Base-by-base conservation (phyloP, 92 coral and sea anemone genomes). In the Umimayanthus kanabou region DNA sequence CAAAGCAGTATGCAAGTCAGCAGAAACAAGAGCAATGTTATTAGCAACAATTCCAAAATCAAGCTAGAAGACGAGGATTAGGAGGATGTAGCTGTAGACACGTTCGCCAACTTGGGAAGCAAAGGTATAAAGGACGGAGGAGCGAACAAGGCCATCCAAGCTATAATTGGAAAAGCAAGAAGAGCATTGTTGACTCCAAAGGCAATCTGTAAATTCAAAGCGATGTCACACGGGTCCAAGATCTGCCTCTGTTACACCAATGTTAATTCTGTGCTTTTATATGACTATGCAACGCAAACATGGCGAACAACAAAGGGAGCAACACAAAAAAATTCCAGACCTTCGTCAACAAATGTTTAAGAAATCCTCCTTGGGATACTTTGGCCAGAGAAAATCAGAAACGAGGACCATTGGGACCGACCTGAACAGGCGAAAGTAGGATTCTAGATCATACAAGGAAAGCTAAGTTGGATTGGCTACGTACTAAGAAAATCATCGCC, bases 241-340 rank as follows among this genome's bases (percentile, higher is more conserved):
- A 14, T 82, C 67, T 50, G 76, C 33, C 64, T 65, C 22, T 16
- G 64, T 10, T 64, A 33, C 29, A 30, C 9, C 69, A 80, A 23
- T n/a, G 37, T 23, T 29, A 64, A 82, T 5, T 61, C 72, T 55
- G 84, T 87, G 75, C 83, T 77, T 20, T 82, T 77, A 9, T 65
- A 49, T 71, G 75, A 85, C 14, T n/a, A n/a, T n/a, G n/a, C n/a
- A n/a, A n/a, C 49, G 4, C 84, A 87, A 61, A 87, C 89, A 33
- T 87, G 86, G 90, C 43, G 78, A 77, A 67, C 33, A 9, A 43
- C 78, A 25, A 87, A 77, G 15, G 16, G 15, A 55, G 10, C 64
- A 55, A 13, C 64, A 13, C 64, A 55, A 33, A 33, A 33, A 33
- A 55, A 55, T 14, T 55, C 18, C 64, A 9, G 22, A 49, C n/a